Base-by-base conservation (phyloP, 2,797 vertebrate species). In the Smutsia gigantea region DNA sequence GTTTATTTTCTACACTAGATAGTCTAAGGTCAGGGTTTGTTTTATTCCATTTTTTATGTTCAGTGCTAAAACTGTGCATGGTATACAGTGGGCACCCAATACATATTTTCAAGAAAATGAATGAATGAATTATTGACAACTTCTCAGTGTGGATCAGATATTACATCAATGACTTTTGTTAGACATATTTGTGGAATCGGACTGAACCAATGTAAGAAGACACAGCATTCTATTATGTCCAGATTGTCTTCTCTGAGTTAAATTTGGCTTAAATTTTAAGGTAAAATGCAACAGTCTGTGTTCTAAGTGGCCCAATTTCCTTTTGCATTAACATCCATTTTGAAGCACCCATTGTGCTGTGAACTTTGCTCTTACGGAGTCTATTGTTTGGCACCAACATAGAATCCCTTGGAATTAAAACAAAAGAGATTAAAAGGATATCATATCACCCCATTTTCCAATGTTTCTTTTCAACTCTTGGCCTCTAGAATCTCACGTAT, bases 191-290 rank as follows among this genome's bases (percentile, higher is more conserved):
- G 5, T 25, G 18, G 12, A 14, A 94, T 95, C 55, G 72, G 42
- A 37, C 7, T 83, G 51, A 87, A 88, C 18, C 57, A 86, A 42
- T 79, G 8, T 3, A 42, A 93, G 68, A 90, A 94, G 31, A 4
- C 6, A 23, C 6, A 18, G 34, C 11, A 2, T 5, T 89, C 34
- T 85, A 75, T 83, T 72, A 34, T 91, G 68, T 42, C 63, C 61
- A 69, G 57, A 85, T 84, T 87, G 39, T 95, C 97, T 94, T 92
- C 49, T 90, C 37, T 82, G 69, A 84, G 93, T 97, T 97, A 97
- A 97, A 94, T 96, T 96, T 97, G 95, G 78, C 82, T 94, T 90
- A 69, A 75, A 69, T 96, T 90, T 95, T 90, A 93, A 96, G 88
- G 96, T 83, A 91, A 96, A 96, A 94, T 83, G 69, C 64, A 95